Base-by-base conservation (phyloP, 2,113 vertebrate genomes). In the Pseudopodoces humilis region DNA sequence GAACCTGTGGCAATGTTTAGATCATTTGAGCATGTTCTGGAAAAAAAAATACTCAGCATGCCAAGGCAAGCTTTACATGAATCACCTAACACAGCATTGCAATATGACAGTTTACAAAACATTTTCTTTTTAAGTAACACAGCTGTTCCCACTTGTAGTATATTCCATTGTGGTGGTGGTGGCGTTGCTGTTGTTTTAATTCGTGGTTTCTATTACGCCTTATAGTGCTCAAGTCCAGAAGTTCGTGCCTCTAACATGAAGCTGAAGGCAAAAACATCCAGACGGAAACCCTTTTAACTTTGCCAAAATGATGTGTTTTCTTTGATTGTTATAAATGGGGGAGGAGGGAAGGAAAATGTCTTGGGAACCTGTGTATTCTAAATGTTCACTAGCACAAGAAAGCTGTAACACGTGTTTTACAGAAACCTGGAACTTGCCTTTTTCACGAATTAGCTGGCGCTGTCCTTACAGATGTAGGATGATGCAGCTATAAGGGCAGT, bases 151-250 rank as follows among this genome's bases (percentile, higher is more conserved):
- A 93, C 94, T 96, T 96, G 95, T 96, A 97, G 94, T 97, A 94
- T 98, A 96, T 96, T 97, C 68, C 49, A 59, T 96, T 79, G 77
- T 94, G 49, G 68, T 75, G 49, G 30, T 71, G 44, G 31, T 80
- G 60, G 6, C 91, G 77, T 9, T 93, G 87, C 63, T 75, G 62
- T 65, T 95, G 62, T 95, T 96, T 76, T 94, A 97, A 95, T 95
- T 92, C 94, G 85, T 96, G 90, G 94, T 98, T 98, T 98, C 97
- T 97, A 97, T 96, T 97, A 98, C 98, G 98, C 98, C 98, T 99
- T 98, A 98, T 91, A 98, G 95, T 97, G 97, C 95, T 98, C 91
- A 96, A 97, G 91, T 97, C 93, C 89, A 97, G 94, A 98, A 97
- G 95, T 97, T 88, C 96, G 98, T 98, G 98, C 98, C 98, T 98